Percentiles rank a stretch among this genome's conserved stretches.
Evolutionary conservation across 2,797 vertebrate genomes (phyloP).

Genomic region (Xenopus petersii): DNA sequence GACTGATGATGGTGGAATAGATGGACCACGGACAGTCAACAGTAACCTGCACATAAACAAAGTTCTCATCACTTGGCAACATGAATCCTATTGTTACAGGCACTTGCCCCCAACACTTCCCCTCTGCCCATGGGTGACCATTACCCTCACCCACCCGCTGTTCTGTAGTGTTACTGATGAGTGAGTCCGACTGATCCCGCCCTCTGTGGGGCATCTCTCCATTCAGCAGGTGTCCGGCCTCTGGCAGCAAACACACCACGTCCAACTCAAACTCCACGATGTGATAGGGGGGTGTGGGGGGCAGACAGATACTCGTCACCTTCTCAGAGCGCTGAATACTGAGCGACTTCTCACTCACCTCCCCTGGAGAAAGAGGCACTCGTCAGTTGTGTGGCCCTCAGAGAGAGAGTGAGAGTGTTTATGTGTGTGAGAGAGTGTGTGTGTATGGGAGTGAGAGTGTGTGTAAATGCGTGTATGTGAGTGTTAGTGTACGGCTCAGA

Average conservation of each 20-base stretch:
- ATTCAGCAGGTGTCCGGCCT: constrained; percentile 69
- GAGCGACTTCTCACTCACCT: constrained; percentile 69
- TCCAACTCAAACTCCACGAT: constrained; percentile 88
- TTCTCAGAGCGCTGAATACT: constrained; percentile 89
- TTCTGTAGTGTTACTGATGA: constrained; percentile 52
- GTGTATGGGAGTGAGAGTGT: too few species aligned
- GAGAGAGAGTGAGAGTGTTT: too few species aligned
- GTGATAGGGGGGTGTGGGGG: constrained; percentile 84
- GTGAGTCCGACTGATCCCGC: constrained; percentile 73
- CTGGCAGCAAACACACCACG: constrained; percentile 82
- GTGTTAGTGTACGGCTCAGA: too few species aligned
- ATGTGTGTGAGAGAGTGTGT: too few species aligned
- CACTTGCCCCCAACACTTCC: not conserved
- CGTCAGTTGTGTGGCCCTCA: too few species aligned
- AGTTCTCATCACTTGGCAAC: too few species aligned
- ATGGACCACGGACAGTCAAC: constrained; percentile 98
- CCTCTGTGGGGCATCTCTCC: constrained; percentile 72
- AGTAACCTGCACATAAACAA: constrained; percentile 76
- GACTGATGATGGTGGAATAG: constrained; percentile 90
- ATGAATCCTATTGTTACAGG: too few species aligned
- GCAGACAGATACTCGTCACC: constrained; percentile 89
- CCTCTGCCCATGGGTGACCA: not conserved
- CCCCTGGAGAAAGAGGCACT: constrained; percentile 63
- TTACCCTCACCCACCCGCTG: constrained; percentile 6
- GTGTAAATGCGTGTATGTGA: too few species aligned